Evolutionary conservation across 92 coral and sea anemone genomes (phyloP), one percentile per base, ranked within the genome.

Genomic region (Epizoanthus illoricatus): DNA sequence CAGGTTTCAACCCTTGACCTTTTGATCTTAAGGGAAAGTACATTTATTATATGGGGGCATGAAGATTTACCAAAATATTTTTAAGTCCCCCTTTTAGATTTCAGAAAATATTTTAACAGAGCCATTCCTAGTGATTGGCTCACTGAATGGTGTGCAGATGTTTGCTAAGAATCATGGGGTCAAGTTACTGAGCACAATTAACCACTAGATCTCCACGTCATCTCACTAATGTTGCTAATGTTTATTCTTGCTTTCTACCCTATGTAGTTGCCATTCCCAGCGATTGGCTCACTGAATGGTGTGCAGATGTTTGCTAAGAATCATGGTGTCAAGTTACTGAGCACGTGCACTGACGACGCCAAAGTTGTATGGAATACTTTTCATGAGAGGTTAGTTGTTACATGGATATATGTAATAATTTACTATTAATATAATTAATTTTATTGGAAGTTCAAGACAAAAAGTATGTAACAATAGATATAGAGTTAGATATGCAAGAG

Each of bases 251-350:
- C 21, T 75, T 5, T 45, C 17, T 70, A 40, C 21, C 33, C 54
- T 60, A 39, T 36, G 3, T 49, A 95, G 98, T 71, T 95, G 15
- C 98, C 98, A 36, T 95, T 95, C 71, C 98, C 98, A 73, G 98
- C 90, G 9, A 89, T 95, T 84, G 98, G 98, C 6, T 95, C 98
- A 3, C 91, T 95, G 39, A 95, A 95, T 88, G 98, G 98, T 5
- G 98, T 95, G 19, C 94, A 94, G 66, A 95, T 95, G 98, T 95
- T 95, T 90, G 98, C 98, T 21, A 91, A 85, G 74, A 95, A 93
- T 73, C 97, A 93, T 54, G 93, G 90, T 72, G 96, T 90, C 15
- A 85, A 92, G 23, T 76, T 95, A 54, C 87, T 91, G 0, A 95
- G 88, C 72, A 91, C 98, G 1, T 70, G 92, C 20, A 93, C 98